Evolutionary conservation across 2,797 vertebrate species (phyloP).

Genomic region (Pelobates cultripes): DNA sequence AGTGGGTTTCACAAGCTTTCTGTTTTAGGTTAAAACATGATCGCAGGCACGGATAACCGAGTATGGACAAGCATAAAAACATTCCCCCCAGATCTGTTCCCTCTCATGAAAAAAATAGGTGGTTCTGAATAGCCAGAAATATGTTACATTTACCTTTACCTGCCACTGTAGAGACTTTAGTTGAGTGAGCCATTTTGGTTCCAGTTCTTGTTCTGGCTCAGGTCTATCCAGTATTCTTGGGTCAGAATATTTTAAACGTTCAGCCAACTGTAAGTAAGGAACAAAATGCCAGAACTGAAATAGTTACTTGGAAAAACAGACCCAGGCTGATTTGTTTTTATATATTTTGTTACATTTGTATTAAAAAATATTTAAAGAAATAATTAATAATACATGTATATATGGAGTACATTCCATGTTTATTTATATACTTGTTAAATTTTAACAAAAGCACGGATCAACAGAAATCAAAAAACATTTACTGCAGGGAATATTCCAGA

Average conservation of each 20-base stretch:
- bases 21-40: no score
- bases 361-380: no score
- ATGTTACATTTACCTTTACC: conserved; percentile 70
- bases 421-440: not conserved
- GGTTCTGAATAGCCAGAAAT: not conserved
- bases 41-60: no score
- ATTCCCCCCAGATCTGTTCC: no score
- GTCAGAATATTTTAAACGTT: conserved; percentile 81
- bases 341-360: no score
- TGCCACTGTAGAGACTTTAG: conserved; percentile 67
- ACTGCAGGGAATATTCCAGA: not conserved
- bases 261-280: conserved; percentile 76
- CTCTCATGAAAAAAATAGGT: no score
- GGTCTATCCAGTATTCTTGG: conserved; percentile 72
- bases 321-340: no score
- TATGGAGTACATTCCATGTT: not conserved
- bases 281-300: not conserved
- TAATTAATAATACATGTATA: not conserved
- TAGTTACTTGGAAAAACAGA: not conserved
- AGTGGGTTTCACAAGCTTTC: no score
- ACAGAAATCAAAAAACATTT: no score
- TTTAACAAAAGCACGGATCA: not conserved
- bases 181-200: conserved; percentile 80
- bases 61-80: no score
- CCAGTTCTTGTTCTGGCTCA: conserved; percentile 58